A percentile compares a stretch with the other conserved stretches of the same genome.
Evolutionary conservation across 1,140 invertebrate genomes (phyloP).

Genomic region (Monochamus saltuarius): DNA sequence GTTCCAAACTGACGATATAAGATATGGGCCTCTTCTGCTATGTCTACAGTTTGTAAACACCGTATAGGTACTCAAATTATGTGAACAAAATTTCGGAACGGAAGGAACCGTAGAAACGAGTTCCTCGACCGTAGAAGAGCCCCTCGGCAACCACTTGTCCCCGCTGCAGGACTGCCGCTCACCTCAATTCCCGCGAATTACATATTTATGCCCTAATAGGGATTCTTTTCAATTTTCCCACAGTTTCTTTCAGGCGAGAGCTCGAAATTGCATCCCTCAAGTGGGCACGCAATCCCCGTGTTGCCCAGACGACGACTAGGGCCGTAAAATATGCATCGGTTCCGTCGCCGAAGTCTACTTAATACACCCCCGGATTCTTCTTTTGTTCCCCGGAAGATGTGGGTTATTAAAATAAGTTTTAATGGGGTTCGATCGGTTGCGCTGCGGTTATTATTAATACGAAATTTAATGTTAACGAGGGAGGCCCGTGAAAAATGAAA

Average conservation of each 20-base stretch:
- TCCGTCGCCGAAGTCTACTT: neutral
- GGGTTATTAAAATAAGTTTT: constrained; percentile 10
- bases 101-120: no score
- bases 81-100: no score
- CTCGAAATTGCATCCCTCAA: constrained; percentile 38
- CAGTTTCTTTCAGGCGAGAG: constrained; percentile 34
- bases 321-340: constrained; percentile 38
- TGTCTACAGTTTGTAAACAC: no score
- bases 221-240: constrained; percentile 41
- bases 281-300: constrained; percentile 31
- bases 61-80: no score
- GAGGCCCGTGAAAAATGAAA: no score
- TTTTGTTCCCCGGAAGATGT: neutral
- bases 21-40: no score
- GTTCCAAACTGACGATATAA: no score
- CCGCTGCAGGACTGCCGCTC: neutral
- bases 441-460: no score
- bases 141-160: no score
- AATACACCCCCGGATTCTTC: neutral
- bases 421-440: neutral
- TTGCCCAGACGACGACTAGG: constrained; percentile 19
- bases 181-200: constrained; percentile 29
- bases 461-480: no score
- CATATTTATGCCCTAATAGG: constrained; percentile 36
- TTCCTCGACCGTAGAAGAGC: no score